phyloP scores from a whole-genome alignment of 2,888 invertebrate genomes.

The Hypomecis punctinalis region DNA sequence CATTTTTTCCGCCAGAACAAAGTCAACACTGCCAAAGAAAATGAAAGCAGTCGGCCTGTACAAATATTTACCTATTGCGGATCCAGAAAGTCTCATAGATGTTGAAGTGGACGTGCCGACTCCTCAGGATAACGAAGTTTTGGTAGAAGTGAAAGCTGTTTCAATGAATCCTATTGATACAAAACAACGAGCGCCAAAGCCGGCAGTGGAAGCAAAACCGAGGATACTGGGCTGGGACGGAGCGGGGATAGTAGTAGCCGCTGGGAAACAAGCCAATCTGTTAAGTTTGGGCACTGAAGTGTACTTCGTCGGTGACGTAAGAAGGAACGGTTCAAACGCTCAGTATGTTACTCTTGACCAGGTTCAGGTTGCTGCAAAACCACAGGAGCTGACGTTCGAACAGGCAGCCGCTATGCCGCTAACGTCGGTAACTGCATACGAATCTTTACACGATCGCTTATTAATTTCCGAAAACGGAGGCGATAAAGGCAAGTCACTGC shows the following conservation, averaged over 20 bases:
- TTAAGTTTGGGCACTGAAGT: conserved; percentile 74
- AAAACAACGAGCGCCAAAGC: conserved; percentile 70
- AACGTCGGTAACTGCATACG: conserved; percentile 70
- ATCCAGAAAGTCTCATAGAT: conserved; percentile 68
- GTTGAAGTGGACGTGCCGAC: conserved; percentile 66
- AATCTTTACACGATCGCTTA: conserved; percentile 68
- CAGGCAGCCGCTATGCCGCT: conserved; percentile 78
- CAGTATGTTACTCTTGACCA: conserved; percentile 71
- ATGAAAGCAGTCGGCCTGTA: conserved; percentile 77
- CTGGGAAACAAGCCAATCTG: conserved; percentile 58
- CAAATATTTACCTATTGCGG: conserved; percentile 73
- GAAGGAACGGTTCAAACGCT: conserved; percentile 71
- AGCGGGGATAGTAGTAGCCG: conserved; percentile 68
- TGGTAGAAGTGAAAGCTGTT: conserved; percentile 74
- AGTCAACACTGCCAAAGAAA: conserved; percentile 61
- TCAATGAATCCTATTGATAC: conserved; percentile 76
- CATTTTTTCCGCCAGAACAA: conserved; percentile 40
- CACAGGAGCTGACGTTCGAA: conserved; percentile 69
- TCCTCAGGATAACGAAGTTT: conserved; percentile 60
- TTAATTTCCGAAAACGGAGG: conserved; percentile 69
- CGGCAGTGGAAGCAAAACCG: conserved; percentile 59
- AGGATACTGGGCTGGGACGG: conserved; percentile 76
- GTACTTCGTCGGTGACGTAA: conserved; percentile 68
- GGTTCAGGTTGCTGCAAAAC: conserved; percentile 66
- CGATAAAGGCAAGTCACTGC: conserved; percentile 68